Evolutionary conservation across 2,113 vertebrate species (phyloP).

Genomic region (Cranoglanis bouderius): DNA sequence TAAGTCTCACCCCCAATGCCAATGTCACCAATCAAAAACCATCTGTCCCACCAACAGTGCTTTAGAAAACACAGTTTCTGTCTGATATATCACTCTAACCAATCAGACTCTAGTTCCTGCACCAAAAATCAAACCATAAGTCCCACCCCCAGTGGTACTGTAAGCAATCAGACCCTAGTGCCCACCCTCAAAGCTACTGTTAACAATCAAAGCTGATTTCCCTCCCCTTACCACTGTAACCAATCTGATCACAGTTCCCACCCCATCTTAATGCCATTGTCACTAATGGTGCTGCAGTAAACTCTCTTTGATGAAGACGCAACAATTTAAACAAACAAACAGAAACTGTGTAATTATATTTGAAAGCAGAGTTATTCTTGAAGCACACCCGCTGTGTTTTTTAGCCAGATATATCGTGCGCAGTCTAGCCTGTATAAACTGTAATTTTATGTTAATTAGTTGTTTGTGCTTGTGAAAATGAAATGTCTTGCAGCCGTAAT

Average conservation of each 20-base stretch:
- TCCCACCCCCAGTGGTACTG: not conserved
- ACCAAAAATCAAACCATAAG: not conserved
- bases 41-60: not conserved
- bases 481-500: not conserved
- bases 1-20: not conserved
- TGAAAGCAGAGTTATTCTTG: not conserved
- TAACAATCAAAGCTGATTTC: no score
- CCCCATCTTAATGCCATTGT: not conserved
- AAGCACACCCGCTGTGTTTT: not conserved
- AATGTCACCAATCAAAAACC: not conserved
- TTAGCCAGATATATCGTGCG: not conserved
- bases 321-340: slow-evolving; percentile 40
- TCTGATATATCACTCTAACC: not conserved
- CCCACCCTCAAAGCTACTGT: not conserved
- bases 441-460: not conserved
- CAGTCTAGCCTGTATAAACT: not conserved
- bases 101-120: not conserved
- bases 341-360: not conserved
- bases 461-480: not conserved
- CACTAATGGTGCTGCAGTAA: not conserved
- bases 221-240: not conserved
- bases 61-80: not conserved
- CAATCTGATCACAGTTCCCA: not conserved
- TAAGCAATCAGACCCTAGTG: not conserved
- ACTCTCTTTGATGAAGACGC: not conserved